Evolutionary conservation across 2,113 vertebrate genomes (phyloP), one percentile per base, ranked within the genome.

Genomic region (Grallaria varia): DNA sequence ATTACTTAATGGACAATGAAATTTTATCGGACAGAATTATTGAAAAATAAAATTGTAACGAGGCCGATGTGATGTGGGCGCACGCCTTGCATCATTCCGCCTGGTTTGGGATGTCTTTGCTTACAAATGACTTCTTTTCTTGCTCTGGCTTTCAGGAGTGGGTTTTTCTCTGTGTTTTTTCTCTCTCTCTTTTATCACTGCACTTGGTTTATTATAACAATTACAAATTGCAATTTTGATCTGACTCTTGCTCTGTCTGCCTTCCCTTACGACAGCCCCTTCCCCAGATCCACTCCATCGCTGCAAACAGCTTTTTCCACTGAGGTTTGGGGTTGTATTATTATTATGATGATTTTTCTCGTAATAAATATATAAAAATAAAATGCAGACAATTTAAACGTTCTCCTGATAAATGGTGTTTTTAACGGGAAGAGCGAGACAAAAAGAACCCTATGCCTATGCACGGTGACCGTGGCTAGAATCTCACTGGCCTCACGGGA

Each of bases 1-100:
- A 99, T 99, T 99, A 99, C 98, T 99, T 99, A 98, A 99, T 98
- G 98, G 98, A 98, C 98, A 98, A 99, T 99, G 99, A 99, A 98
- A 99, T 99, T 99, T 99, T 99, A 99, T 99, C 98, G 96, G 98
- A 98, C 98, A 99, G 98, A 99, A 99, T 99, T 99, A 99, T 98
- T 97, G 98, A 98, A 99, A 99, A 99, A 99, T 98, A 98, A 99
- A 98, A 98, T 98, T 97, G 98, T 97, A 98, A 97, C 92, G 97
- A 94, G 97, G 97, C 84, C 94, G 97, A 97, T 98, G 98, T 97
- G 97, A 97, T 89, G 96, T 97, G 98, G 98, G 98, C 98, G 97
- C 98, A 98, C 97, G 98, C 98, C 98, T 90, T 90, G 56, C 96
- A 98, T 98, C 98, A 98, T 98, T 99, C 98, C 98, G 98, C 98